Conservation (phyloP, 2,797 vertebrate species). For the Gambusia yucatana region DNA sequence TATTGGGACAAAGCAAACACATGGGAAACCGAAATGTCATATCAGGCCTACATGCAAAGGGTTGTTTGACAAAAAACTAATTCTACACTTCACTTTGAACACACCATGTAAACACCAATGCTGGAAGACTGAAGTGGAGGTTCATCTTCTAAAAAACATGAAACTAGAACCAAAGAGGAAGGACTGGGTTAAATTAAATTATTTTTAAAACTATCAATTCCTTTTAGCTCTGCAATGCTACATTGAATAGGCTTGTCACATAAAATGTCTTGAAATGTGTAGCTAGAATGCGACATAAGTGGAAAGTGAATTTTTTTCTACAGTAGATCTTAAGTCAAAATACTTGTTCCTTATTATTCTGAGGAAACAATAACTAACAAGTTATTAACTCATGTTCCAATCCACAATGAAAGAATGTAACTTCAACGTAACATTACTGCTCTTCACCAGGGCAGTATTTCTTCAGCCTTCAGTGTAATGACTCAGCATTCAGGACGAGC, state of each 20-base stretch:
- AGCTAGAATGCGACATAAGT: background rate
- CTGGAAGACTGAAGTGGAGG: background rate
- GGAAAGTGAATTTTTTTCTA: background rate
- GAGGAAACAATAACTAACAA: background rate
- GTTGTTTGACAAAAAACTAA: background rate
- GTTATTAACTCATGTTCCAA: background rate
- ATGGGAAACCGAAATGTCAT: background rate
- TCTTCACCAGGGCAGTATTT: too few species aligned
- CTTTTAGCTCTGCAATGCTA: background rate
- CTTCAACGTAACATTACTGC: background rate
- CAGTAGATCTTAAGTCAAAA: background rate
- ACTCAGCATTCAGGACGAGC: too few species aligned
- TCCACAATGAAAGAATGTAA: background rate
- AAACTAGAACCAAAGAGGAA: background rate
- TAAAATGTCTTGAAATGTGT: background rate
- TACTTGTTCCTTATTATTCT: background rate
- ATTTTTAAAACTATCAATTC: background rate
- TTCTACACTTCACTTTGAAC: background rate
- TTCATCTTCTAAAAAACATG: background rate
- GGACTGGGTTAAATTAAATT: background rate
- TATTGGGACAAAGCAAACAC: background rate
- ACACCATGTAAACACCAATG: background rate
- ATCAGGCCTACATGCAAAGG: background rate
- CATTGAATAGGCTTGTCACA: background rate
- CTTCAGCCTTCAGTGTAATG: too few species aligned